Percentiles rank a stretch among this genome's conserved stretches.
These are phyloP conservation scores for Halictus rubicundus DNA, from an alignment of 1,140 invertebrate species.

Conservation along the genomic window DNA sequence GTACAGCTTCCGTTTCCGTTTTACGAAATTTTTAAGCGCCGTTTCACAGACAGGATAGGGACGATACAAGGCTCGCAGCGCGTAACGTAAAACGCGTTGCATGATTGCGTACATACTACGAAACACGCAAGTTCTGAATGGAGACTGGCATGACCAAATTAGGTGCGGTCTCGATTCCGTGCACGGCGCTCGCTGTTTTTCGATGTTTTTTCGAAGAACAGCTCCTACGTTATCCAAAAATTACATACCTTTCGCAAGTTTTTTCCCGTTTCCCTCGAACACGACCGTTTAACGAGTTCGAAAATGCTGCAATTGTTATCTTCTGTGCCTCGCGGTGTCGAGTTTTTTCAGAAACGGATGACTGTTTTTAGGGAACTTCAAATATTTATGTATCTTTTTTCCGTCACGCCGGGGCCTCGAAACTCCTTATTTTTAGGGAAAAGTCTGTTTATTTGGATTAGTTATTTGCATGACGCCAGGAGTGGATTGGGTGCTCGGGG, in stretches of 20 bases:
- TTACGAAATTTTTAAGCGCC: background rate
- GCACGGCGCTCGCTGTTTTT: slow-evolving; percentile 34
- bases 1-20: background rate
- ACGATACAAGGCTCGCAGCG: slow-evolving; percentile 19
- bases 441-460: slow-evolving; percentile 64
- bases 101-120: slow-evolving; percentile 66
- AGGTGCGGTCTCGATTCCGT: slow-evolving; percentile 72
- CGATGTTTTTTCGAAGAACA: slow-evolving; percentile 19
- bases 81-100: slow-evolving; percentile 60
- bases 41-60: slow-evolving; percentile 25
- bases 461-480: slow-evolving; percentile 63
- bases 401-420: background rate
- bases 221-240: background rate
- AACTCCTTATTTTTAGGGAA: slow-evolving; percentile 54
- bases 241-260: background rate
- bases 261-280: background rate
- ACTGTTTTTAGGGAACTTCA: background rate
- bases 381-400: slow-evolving; percentile 8
- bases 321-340: background rate
- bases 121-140: slow-evolving; percentile 65
- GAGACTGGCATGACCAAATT: slow-evolving; percentile 73
- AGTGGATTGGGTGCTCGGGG: slow-evolving; percentile 10
- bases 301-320: background rate
- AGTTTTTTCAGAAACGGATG: background rate
- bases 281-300: background rate